phyloP scores from a whole-genome alignment of 1,140 invertebrate genomes.

The Ceratosolen solmsi region DNA sequence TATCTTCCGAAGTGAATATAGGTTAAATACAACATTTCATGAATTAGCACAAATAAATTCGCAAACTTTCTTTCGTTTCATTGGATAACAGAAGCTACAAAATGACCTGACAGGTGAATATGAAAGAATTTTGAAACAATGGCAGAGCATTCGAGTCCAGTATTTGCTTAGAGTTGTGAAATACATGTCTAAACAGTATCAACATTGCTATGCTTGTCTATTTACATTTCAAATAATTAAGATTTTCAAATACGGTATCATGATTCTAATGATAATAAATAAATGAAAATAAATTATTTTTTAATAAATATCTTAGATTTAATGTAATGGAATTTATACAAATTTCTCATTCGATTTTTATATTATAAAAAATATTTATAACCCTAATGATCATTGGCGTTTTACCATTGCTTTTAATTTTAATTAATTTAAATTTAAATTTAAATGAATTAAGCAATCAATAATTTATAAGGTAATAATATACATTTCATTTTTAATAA shows the following conservation, averaged over 20 bases:
- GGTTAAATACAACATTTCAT: not conserved
- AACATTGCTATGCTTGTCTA: too few relatives aligned
- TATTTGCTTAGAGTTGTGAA: slow-evolving; percentile 24
- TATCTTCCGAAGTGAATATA: slow-evolving; percentile 19
- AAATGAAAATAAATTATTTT: too few relatives aligned
- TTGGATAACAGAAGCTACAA: slow-evolving; percentile 42
- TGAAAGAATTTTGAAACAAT: slow-evolving; percentile 38
- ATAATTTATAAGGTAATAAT: not conserved
- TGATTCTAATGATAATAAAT: too few relatives aligned
- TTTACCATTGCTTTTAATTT: too few relatives aligned
- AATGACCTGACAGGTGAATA: slow-evolving; percentile 44
- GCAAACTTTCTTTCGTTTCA: slow-evolving; percentile 33
- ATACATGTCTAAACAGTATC: not conserved
- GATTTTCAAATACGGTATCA: too few relatives aligned
- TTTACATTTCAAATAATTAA: too few relatives aligned
- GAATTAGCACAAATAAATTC: slow-evolving; percentile 12
- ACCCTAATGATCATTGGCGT: too few relatives aligned
- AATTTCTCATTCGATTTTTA: too few relatives aligned
- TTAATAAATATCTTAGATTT: too few relatives aligned
- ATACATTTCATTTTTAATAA: not conserved
- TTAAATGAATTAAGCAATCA: not conserved
- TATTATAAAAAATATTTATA: too few relatives aligned
- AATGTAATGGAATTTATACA: too few relatives aligned
- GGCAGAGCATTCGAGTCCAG: slow-evolving; percentile 24
- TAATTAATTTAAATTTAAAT: too few relatives aligned